Base-by-base conservation (phyloP, 1,140 invertebrate species). In the Drosophila littoralis region DNA sequence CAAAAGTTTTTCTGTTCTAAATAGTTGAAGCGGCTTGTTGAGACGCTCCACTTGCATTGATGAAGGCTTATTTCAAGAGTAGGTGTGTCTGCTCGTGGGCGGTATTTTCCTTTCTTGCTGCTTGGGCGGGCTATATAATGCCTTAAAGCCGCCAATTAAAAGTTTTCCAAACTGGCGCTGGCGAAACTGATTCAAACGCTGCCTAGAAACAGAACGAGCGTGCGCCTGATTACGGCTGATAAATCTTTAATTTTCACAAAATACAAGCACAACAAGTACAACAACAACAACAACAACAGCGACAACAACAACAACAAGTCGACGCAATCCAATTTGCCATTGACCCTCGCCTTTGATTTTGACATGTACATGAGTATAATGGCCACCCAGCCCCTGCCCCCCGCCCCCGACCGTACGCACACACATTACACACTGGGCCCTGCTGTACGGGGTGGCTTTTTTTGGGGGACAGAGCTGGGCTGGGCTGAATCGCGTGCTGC, bases 141-240 rank as follows among this genome's bases (percentile, higher is more conserved):
- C 84, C 80, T 88, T 88, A 89, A 88, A 88, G 84, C 81, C 86
- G 79, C 69, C 73, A 88, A 88, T 89, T 88, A 89, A 88, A 88
- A 88, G 84, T 86, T 86, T 85, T 51, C 40, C 38, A 66, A 71
- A 64, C 65, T 33, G 28, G 13, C 10, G 43, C 32, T 36, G 15
- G 35, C 38, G 28, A 45, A 40, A n/a, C 48, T 36, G 22, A 43
- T 57, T 57, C 38, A 28, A 17, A 7, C n/a, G 48, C 51, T 54
- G 51, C 51, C 51, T 54, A 54, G 51, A 54, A 54, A 54, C 51
- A 17, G 33, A 54, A 33, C 48, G 42, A 13, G 32, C 28, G 5
- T 35, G 42, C 13, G 33, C 33, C 33, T 52, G 66, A 64, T 69
- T 75, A 60, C 46, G 52, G 60, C 64, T 81, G 74, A 72, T 86